phyloP scores from a whole-genome alignment of 1,140 invertebrate species.

The Nasonia vitripennis region DNA sequence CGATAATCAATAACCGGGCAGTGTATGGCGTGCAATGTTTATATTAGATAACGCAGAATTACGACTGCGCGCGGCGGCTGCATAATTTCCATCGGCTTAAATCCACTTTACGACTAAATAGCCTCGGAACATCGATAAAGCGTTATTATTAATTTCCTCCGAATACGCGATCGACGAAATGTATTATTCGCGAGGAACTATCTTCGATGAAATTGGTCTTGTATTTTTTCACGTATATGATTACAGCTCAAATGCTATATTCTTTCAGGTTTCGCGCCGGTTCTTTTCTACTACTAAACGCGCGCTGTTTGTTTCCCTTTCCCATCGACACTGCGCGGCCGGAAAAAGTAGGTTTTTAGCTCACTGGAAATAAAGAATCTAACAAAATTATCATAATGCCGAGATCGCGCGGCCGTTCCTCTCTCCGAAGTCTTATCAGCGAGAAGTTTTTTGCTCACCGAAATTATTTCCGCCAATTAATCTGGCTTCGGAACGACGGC shows the following conservation, averaged over 20 bases:
- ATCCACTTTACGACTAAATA: conserved; percentile 15
- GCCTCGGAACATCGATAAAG: background rate
- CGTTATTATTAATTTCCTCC: background rate
- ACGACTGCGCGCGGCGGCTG: background rate
- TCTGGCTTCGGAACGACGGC: too few species aligned
- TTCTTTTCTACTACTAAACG: conserved; percentile 48
- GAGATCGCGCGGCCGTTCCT: conserved; percentile 9
- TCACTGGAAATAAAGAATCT: conserved; percentile 42
- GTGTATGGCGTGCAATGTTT: background rate
- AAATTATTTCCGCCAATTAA: background rate
- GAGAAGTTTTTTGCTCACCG: background rate
- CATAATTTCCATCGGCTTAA: background rate
- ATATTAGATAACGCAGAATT: background rate
- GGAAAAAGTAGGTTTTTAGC: conserved; percentile 49
- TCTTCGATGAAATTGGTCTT: conserved; percentile 23
- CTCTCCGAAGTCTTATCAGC: background rate
- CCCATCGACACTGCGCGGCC: conserved; percentile 28
- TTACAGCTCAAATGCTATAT: background rate
- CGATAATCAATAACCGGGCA: background rate
- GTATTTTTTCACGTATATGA: conserved; percentile 15
- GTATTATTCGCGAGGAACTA: conserved; percentile 4
- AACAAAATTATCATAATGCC: conserved; percentile 50
- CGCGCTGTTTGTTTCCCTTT: conserved; percentile 43
- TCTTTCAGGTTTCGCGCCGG: background rate
- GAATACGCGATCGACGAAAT: background rate